A percentile compares a stretch with the other conserved stretches of the same genome.
These are phyloP conservation scores for Stenopsyche tienmushanensis DNA, from an alignment of 1,140 invertebrate species.

Conservation along the genomic window DNA sequence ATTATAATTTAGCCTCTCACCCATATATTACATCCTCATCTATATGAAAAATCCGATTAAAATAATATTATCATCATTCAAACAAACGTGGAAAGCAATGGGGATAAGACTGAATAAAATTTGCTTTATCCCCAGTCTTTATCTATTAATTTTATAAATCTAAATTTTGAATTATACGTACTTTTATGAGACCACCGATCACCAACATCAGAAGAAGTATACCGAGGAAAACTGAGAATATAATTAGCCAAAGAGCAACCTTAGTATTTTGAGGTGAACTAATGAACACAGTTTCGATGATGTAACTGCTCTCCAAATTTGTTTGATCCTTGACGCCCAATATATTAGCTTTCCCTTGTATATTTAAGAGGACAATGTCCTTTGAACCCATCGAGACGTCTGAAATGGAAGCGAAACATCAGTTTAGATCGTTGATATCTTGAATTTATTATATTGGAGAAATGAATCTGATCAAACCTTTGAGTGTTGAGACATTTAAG, in stretches of 20 bases:
- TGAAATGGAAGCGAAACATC: constrained; percentile 11
- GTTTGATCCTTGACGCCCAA: not conserved
- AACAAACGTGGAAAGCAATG: no score
- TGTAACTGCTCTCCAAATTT: no score
- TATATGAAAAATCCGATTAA: no score
- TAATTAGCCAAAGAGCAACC: constrained; percentile 48
- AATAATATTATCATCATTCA: no score
- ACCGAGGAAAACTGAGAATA: constrained; percentile 47
- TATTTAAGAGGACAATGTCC: constrained; percentile 26
- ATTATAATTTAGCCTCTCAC: no score
- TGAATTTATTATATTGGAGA: constrained; percentile 2
- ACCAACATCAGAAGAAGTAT: constrained; percentile 46
- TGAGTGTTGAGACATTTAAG: constrained; percentile 23
- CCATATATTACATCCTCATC: no score
- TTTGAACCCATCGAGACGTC: constrained; percentile 25
- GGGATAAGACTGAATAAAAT: no score
- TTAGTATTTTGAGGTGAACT: constrained; percentile 39
- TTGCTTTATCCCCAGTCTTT: no score
- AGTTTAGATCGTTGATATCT: no score
- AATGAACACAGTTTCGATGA: constrained; percentile 43
- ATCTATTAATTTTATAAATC: no score
- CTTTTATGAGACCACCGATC: constrained; percentile 45
- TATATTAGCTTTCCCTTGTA: constrained; percentile 3
- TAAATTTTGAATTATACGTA: no score
- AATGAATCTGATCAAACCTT: constrained; percentile 24